Base-by-base conservation (phyloP, 2,888 invertebrate genomes). In the Mythimna loreyi region DNA sequence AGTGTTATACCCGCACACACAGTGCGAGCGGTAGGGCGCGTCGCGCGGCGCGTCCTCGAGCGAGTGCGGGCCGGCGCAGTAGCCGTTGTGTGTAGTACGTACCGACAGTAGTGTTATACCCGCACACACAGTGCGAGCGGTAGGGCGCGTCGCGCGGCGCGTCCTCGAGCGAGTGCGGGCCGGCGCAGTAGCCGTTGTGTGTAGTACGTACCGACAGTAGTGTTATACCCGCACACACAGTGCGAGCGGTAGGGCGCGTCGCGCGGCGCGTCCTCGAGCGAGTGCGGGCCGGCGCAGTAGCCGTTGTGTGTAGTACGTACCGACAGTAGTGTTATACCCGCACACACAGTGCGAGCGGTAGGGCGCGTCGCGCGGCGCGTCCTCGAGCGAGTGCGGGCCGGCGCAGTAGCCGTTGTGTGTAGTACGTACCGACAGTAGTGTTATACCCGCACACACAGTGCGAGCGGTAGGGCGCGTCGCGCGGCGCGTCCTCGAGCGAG, bases 341-440 rank as follows among this genome's bases (percentile, higher is more conserved):
- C 98, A 99, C 62, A 97, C 96, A 89, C 99, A 99, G 92, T 97
- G 97, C 96, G 98, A 96, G 84, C 96, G 96, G 76, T 94, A 96
- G 21, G 97, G 97, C 79, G 98, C 96, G 65, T 90, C 86, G 56
- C 97, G 94, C 69, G 96, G 96, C 53, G 96, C 96, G 85, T 92
- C 92, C 87, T 95, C 95, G 0, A 95, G 85, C 84, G 93, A 98
- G 91, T 97, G 97, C 97, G 98, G 97, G 71, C 97, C 97, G 78
- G 96, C 97, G 79, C 97, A 97, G 89, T 97, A 96, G 19, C 94
- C 94, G 92, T 92, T 96, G 94, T 99, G 99, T n/a, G 40, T 40
- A 36, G 4, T 53, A 81, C 87, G 36, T 33, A 91, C 90, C 89
- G 53, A 91, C 74, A 62, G 67, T 57, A 19, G 90, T 90, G 76